Percentiles rank a stretch among this genome's conserved stretches.
These are phyloP conservation scores for Oceanites oceanicus DNA, from an alignment of 2,113 vertebrate species.

Conservation along the genomic window DNA sequence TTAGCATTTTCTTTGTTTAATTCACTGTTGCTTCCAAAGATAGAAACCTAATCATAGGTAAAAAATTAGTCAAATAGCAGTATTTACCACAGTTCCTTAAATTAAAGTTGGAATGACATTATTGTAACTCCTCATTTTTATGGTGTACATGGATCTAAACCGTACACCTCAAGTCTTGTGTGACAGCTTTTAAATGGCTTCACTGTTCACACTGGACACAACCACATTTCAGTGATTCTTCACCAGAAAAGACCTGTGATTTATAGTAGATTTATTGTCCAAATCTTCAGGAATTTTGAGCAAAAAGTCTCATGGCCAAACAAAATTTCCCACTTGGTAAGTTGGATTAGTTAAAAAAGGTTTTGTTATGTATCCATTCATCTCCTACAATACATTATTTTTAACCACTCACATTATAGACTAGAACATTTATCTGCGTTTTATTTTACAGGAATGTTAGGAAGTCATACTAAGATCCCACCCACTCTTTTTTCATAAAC, in stretches of 20 bases:
- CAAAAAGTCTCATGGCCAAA: background rate
- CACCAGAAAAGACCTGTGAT: background rate
- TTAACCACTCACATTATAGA: background rate
- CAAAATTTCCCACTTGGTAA: background rate
- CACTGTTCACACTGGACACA: background rate
- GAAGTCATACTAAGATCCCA: background rate
- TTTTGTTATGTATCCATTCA: background rate
- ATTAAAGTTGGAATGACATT: background rate
- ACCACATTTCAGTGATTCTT: background rate
- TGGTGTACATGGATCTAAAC: background rate
- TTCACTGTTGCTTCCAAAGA: background rate
- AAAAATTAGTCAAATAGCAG: background rate
- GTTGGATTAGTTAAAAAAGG: background rate
- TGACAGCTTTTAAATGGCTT: background rate
- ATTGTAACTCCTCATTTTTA: background rate
- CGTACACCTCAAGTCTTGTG: background rate
- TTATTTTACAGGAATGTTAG: background rate
- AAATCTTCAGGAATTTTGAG: background rate
- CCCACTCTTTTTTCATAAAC: background rate
- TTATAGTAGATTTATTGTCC: background rate
- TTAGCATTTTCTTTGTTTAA: background rate
- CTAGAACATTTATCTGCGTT: background rate
- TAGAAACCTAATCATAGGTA: background rate
- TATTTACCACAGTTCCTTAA: background rate
- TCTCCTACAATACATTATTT: background rate